Percentiles rank a stretch among this genome's conserved stretches.
These are phyloP conservation scores for Erebia epiphron DNA, from an alignment of 2,888 invertebrate genomes.

Conservation along the genomic window DNA sequence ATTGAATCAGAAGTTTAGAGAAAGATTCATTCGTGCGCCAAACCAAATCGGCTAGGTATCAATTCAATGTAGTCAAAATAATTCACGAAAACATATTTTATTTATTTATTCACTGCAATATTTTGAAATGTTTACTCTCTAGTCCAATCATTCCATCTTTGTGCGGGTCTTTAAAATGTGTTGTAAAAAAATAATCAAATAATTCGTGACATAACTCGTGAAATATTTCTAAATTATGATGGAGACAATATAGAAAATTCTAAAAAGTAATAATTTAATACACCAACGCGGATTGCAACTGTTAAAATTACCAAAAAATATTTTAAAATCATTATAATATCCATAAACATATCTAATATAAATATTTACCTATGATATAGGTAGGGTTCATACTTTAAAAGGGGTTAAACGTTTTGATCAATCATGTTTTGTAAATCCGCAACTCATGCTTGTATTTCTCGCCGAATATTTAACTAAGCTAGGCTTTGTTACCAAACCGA, in stretches of 20 bases:
- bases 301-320: too few relatives aligned
- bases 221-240: too few relatives aligned
- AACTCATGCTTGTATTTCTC: constrained; percentile 39
- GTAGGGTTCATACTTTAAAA: constrained; percentile 7
- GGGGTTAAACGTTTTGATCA: constrained; percentile 37
- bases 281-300: too few relatives aligned
- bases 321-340: not conserved
- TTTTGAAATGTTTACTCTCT: not conserved
- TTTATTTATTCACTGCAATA: not conserved
- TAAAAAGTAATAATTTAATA: too few relatives aligned
- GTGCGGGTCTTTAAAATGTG: too few relatives aligned
- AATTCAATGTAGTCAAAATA: constrained; percentile 3
- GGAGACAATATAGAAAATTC: too few relatives aligned
- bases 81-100: not conserved
- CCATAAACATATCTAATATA: not conserved
- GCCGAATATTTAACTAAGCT: constrained; percentile 36
- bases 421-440: constrained; percentile 42
- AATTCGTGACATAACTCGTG: too few relatives aligned
- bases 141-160: too few relatives aligned
- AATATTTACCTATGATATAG: constrained; percentile 10
- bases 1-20: constrained; percentile 5
- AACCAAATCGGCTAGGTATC: not conserved
- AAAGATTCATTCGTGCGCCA: constrained; percentile 2
- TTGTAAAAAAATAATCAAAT: too few relatives aligned
- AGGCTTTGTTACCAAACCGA: constrained; percentile 47